Conservation (phyloP, 2,113 vertebrate species). For the Jacana jacana region DNA sequence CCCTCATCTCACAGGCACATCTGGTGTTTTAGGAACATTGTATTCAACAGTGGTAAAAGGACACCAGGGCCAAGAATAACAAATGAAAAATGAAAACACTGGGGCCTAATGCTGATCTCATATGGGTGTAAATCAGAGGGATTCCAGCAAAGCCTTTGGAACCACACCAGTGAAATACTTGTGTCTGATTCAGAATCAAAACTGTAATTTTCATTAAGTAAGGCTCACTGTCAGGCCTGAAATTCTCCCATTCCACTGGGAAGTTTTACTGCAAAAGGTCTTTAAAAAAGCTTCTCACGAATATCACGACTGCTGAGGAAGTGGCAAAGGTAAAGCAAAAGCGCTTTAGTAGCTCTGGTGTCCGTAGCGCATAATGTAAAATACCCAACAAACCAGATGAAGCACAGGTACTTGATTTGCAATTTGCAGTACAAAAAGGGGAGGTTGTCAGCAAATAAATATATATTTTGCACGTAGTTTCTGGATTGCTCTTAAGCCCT, state of each 20-base stretch:
- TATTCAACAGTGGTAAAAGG: slow-evolving; percentile 51
- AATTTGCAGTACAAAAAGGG: background rate
- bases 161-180: slow-evolving; percentile 33
- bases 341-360: background rate
- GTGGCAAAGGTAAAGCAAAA: background rate
- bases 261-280: background rate
- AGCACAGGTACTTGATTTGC: background rate
- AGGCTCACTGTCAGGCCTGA: background rate
- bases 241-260: background rate
- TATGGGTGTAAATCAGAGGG: slow-evolving; percentile 53
- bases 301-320: background rate
- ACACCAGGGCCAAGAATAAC: slow-evolving; percentile 50
- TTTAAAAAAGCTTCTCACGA: background rate
- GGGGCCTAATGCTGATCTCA: slow-evolving; percentile 53
- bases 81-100: slow-evolving; percentile 57
- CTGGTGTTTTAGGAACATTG: slow-evolving; percentile 67
- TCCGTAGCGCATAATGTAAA: background rate
- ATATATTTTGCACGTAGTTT: background rate
- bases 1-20: slow-evolving; percentile 45
- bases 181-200: background rate
- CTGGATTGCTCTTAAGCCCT: background rate
- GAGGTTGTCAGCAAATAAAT: background rate
- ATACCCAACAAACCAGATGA: background rate
- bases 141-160: slow-evolving; percentile 54
- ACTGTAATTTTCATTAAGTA: background rate